phyloP scores from a whole-genome alignment of 2,888 invertebrate species.

The Seladonia tumulorum region DNA sequence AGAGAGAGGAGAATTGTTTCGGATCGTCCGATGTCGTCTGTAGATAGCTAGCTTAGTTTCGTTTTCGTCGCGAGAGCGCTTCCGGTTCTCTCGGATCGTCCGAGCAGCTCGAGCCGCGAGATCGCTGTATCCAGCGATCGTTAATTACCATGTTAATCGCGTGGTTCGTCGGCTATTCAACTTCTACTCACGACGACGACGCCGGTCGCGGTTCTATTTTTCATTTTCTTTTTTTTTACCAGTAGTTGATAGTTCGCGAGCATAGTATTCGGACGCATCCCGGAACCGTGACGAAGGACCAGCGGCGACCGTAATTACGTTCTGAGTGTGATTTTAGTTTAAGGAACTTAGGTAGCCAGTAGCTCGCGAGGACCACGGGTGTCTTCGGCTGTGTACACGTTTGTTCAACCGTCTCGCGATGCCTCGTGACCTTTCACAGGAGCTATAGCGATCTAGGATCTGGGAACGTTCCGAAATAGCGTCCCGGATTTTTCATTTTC shows the following conservation, averaged over 20 bases:
- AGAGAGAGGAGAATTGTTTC: neutral
- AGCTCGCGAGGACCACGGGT: slow-evolving; percentile 43
- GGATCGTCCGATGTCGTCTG: neutral
- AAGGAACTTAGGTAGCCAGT: slow-evolving; percentile 70
- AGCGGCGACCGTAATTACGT: slow-evolving; percentile 70
- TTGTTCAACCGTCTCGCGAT: neutral
- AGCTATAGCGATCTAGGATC: neutral
- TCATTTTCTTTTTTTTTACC: neutral
- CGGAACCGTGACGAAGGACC: slow-evolving; percentile 32
- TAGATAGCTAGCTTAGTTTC: slow-evolving; percentile 6
- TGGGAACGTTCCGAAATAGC: neutral
- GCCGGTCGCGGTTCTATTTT: neutral
- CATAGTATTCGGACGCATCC: slow-evolving; percentile 16
- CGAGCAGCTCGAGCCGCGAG: neutral
- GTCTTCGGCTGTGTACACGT: slow-evolving; percentile 19
- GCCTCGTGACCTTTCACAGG: neutral
- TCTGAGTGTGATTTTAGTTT: slow-evolving; percentile 82
- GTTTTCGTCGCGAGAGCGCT: neutral
- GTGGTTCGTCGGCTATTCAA: neutral
- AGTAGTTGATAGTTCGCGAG: neutral
- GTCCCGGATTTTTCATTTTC: too few relatives aligned
- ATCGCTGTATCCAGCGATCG: neutral
- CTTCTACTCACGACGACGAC: neutral
- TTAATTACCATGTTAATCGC: neutral
- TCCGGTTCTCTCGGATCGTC: slow-evolving; percentile 2